Evolutionary conservation across 2,888 invertebrate species (phyloP), one percentile per base, ranked within the genome.

Genomic region (Brachyopa scutellaris): DNA sequence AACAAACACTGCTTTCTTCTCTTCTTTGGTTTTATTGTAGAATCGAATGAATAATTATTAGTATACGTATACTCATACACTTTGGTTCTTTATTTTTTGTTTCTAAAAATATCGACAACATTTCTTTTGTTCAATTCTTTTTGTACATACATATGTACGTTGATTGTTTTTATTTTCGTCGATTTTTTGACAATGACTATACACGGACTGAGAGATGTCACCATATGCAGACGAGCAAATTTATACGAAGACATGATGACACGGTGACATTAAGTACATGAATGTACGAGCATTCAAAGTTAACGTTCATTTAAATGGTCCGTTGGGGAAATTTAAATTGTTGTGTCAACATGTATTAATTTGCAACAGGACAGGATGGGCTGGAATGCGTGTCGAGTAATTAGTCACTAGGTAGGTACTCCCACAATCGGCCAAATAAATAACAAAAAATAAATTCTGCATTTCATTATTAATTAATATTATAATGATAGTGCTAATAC

Each of bases 71-170:
- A n/a, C n/a, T 61, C 61, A 61, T 8, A 23, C 38, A 11, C n/a
- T 31, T 11, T 13, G 2, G 13, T 26, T 47, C 6, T 21, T 59
- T 47, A 31, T 51, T 61, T 70, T 17, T 29, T 61, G 11, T 61
- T 72, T 72, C 59, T 72, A 61, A 33, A 61, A 72, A 72, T 72
- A 61, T 33, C 59, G 42, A 61, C 15, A 15, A 51, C n/a, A 59
- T 59, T 55, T 70, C 70, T 70, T 70, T 70, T 59, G 70, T 70
- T 59, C 17, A 29, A 45, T 57, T 36, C 47, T 47, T 69, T 17
- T 47, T 47, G 21, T 23, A 47, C 33, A 33, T n/a, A n/a, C n/a
- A n/a, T n/a, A n/a, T n/a, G n/a, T n/a, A n/a, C n/a, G n/a, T 33
- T 42, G 51, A 66, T 66, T 53, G 38, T 29, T 49, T 51, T 61